Evolutionary conservation across 53 echinoderm and acorn worm species (phyloP).

Genomic region (Crossaster papposus): DNA sequence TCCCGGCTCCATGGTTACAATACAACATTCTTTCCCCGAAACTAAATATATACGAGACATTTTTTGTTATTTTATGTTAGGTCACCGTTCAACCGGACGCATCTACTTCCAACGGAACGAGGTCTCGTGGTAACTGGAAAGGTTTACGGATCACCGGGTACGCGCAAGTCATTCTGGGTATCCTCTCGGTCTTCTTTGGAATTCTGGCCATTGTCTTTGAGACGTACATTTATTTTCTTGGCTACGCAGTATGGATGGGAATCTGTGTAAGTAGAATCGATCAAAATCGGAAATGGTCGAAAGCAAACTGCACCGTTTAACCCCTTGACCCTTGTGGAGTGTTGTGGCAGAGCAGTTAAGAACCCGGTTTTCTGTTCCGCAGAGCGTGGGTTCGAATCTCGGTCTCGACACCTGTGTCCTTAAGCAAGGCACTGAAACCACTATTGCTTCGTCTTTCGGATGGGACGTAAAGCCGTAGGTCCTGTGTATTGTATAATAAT

Average conservation of each 20-base stretch:
- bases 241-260: background rate
- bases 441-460: too few species aligned
- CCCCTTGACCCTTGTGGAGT: too few species aligned
- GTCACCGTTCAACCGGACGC: background rate
- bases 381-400: too few species aligned
- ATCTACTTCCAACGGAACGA: background rate
- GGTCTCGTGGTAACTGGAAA: constrained; percentile 11
- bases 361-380: too few species aligned
- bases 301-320: too few species aligned
- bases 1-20: too few species aligned
- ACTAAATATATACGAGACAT: background rate
- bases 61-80: background rate
- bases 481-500: too few species aligned
- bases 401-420: too few species aligned
- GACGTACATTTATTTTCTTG: background rate
- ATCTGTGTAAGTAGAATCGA: background rate
- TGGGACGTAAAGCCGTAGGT: too few species aligned
- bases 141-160: background rate
- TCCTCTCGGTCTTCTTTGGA: background rate
- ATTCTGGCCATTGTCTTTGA: background rate
- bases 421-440: too few species aligned
- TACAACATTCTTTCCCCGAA: background rate
- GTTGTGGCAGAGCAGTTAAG: too few species aligned
- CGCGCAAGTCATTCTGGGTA: background rate
- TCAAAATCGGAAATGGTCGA: background rate